Evolutionary conservation across 2,113 vertebrate genomes (phyloP).

Genomic region (Leptodactylus fuscus): DNA sequence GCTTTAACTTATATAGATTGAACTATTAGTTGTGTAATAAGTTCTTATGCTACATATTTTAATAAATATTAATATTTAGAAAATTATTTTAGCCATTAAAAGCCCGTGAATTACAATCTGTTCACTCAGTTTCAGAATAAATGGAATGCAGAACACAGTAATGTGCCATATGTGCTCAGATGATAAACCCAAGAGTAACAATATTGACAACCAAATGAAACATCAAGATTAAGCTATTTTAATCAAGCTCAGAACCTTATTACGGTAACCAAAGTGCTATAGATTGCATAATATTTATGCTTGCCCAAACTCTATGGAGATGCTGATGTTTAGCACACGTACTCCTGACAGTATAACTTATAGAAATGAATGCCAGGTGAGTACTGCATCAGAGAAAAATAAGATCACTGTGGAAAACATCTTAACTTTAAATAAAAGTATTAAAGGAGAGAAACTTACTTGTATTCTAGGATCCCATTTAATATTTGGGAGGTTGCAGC

Average conservation of each 20-base stretch:
- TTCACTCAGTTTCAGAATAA: conserved; percentile 23
- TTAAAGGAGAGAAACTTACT: not conserved
- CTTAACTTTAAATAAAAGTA: not conserved
- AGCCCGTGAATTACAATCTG: conserved; percentile 9
- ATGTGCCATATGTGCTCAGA: conserved; percentile 32
- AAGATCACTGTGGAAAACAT: not conserved
- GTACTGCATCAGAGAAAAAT: not conserved
- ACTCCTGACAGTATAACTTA: not conserved
- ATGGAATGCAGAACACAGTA: conserved; percentile 4
- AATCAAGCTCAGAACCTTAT: conserved; percentile 14
- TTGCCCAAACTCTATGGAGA: conserved; percentile 6
- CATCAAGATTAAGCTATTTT: conserved; percentile 37
- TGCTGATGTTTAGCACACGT: not conserved
- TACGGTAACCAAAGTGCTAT: not conserved
- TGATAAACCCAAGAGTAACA: conserved; percentile 20
- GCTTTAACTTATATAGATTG: not conserved
- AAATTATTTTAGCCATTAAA: conserved; percentile 19
- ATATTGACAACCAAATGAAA: conserved; percentile 36
- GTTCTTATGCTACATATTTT: not conserved
- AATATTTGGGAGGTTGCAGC: not conserved
- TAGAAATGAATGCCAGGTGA: conserved; percentile 33
- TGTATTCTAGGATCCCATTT: not conserved
- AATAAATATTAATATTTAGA: not conserved
- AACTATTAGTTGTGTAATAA: conserved; percentile 1
- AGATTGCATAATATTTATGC: conserved; percentile 47